Evolutionary conservation across 2,113 vertebrate genomes (phyloP), one percentile per base, ranked within the genome.

Genomic region (Triplophysa rosa): DNA sequence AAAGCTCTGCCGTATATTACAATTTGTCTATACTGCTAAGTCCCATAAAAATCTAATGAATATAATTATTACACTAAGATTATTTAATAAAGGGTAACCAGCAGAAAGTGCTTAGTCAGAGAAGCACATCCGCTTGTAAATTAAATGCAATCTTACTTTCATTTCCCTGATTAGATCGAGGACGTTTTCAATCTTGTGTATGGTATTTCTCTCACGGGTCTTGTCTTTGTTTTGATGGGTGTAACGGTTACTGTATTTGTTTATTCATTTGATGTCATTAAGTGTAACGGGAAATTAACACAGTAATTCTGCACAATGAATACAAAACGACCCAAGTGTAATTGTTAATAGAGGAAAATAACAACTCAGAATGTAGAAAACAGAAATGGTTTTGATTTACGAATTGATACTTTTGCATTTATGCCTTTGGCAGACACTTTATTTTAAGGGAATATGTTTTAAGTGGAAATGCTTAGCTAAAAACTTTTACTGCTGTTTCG

Each of bases 41-140:
- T 68, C 73, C 58, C 21, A 23, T 37, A 64, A 80, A 45, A 80
- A 85, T 64, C 71, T 67, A 80, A 80, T 74, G 56, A 80, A 78
- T 73, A 59, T 70, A 85, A 68, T 83, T 82, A 80, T 64, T 12
- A 83, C 21, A 56, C 56, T 78, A 67, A 80, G 56, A 79, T 54
- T 12, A 76, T 68, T 77, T 71, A 74, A 73, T 69, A 58, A 61
- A 70, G 45, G 54, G 16, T 47, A 19, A 37, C 24, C 16, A 9
- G 13, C 77, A 56, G 77, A 67, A 79, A 63, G 42, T 76, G 23
- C 40, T 67, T 52, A 52, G 47, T 67, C 21, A 1, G 70, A 62
- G 40, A 74, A 62, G 6, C 61, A 40, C 58, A 59, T 42, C 40
- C 0, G 40, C 58, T 74, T 26, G 21, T 16, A 61, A 40, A 58